phyloP scores from a whole-genome alignment of 2,797 vertebrate genomes.

The Spheniscus humboldti region DNA sequence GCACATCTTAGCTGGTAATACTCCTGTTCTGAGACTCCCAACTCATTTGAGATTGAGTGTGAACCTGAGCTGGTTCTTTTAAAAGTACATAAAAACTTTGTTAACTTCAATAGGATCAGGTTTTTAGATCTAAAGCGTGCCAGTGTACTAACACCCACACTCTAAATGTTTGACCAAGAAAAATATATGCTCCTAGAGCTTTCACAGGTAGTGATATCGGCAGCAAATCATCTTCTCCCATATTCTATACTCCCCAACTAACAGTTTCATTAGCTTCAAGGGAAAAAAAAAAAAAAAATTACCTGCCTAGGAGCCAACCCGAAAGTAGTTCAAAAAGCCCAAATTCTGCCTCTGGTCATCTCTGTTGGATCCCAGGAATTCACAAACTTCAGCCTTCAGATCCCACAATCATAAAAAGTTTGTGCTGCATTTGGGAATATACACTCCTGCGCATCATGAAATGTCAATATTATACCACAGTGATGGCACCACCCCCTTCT shows the following conservation, averaged over 20 bases:
- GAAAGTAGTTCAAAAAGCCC: not conserved
- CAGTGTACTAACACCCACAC: not conserved
- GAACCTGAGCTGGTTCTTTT: not conserved
- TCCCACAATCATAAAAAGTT: not conserved
- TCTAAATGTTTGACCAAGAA: not conserved
- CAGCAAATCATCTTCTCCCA: not conserved
- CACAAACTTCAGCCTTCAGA: not conserved
- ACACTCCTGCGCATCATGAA: not conserved
- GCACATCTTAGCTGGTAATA: not conserved
- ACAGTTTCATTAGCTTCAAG: not conserved
- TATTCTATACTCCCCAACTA: not conserved
- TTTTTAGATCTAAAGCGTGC: not conserved
- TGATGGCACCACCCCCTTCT: not conserved
- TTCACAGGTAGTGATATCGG: not conserved
- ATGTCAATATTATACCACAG: not conserved
- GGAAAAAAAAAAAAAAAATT: not conserved
- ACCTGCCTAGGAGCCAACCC: accelerated
- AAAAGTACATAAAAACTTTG: not conserved
- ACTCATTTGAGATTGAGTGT: not conserved
- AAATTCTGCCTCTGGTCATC: not conserved
- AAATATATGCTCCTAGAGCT: not conserved
- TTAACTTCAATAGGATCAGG: not conserved
- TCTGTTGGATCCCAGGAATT: not conserved
- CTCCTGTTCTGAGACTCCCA: not conserved
- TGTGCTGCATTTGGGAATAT: not conserved